These are phyloP conservation scores for Xiphorhynchus elegans DNA, from an alignment of 2,113 vertebrate species.

Conservation along the genomic window DNA sequence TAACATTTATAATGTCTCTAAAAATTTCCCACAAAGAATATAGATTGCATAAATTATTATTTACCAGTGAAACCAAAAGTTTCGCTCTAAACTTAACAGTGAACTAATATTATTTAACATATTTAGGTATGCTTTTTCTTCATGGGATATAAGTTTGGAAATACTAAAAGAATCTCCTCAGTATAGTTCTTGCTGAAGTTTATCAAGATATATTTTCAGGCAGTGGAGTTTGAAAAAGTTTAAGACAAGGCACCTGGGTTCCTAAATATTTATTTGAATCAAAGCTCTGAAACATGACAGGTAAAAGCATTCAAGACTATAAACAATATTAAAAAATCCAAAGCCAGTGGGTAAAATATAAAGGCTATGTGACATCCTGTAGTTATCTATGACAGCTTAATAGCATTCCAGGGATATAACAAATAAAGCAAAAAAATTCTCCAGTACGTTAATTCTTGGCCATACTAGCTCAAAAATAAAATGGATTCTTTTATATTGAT, in stretches of 20 bases:
- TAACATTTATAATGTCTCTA: background rate
- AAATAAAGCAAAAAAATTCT: background rate
- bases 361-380: background rate
- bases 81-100: background rate
- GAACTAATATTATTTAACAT: background rate
- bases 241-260: background rate
- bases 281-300: background rate
- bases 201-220: background rate
- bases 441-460: background rate
- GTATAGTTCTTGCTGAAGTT: background rate
- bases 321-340: background rate
- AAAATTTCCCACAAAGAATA: background rate
- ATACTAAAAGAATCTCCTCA: background rate
- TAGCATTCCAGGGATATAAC: background rate
- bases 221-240: background rate
- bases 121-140: background rate
- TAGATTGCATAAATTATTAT: background rate
- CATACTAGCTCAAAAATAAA: background rate
- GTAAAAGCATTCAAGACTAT: background rate
- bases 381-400: slow-evolving; percentile 11
- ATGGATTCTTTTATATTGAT: background rate
- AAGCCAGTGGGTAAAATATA: background rate
- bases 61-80: background rate
- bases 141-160: background rate
- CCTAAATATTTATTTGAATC: slow-evolving; percentile 18